phyloP scores from a whole-genome alignment of 1,140 invertebrate species.

The Drosophila subobscura region DNA sequence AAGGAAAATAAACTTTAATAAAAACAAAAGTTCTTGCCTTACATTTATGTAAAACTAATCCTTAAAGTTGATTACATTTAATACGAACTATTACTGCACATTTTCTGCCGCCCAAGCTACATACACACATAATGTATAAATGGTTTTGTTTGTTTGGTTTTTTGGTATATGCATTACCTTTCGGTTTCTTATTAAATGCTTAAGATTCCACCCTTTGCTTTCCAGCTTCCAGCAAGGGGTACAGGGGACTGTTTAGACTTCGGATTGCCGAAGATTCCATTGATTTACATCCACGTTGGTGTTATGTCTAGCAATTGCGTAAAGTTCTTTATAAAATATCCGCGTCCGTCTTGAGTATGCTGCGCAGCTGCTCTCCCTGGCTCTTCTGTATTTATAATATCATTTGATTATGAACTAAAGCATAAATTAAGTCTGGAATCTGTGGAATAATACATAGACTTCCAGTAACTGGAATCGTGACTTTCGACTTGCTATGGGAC shows the following conservation, averaged over 20 bases:
- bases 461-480: slow-evolving; percentile 33
- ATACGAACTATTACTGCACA: slow-evolving; percentile 56
- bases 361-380: slow-evolving; percentile 2
- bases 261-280: slow-evolving; percentile 34
- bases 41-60: slow-evolving; percentile 17
- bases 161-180: slow-evolving; percentile 61
- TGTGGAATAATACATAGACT: slow-evolving; percentile 52
- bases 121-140: slow-evolving; percentile 2
- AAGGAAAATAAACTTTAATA: too few species aligned
- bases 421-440: slow-evolving; percentile 58
- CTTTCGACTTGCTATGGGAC: slow-evolving; percentile 12
- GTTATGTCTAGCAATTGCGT: slow-evolving; percentile 38
- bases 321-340: slow-evolving; percentile 63
- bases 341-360: slow-evolving; percentile 60
- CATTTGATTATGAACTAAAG: slow-evolving; percentile 57
- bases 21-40: not conserved
- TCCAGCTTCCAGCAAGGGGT: slow-evolving; percentile 16
- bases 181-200: slow-evolving; percentile 56
- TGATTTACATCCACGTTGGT: slow-evolving; percentile 12
- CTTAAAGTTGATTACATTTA: slow-evolving; percentile 47
- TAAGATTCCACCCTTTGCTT: slow-evolving; percentile 22
- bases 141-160: slow-evolving; percentile 30
- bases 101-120: slow-evolving; percentile 21
- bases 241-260: slow-evolving; percentile 25
- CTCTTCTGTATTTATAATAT: slow-evolving; percentile 42